Conservation (phyloP, 2,113 vertebrate species). For the Petrocephalus zakoni region DNA sequence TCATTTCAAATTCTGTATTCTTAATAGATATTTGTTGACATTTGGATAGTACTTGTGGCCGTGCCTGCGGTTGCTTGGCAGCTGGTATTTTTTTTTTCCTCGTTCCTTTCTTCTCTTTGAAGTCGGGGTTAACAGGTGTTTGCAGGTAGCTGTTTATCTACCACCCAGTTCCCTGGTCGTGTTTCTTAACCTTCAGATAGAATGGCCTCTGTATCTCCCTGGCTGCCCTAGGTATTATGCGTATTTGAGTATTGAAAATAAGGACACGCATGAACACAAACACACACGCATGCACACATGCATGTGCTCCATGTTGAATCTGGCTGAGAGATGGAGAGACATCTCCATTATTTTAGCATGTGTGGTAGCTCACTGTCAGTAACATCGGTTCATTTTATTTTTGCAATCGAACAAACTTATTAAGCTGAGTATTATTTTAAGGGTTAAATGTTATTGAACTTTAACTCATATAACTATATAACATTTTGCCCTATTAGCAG, state of each 20-base stretch:
- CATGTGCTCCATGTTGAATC: slow-evolving; percentile 34
- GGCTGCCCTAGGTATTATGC: background rate
- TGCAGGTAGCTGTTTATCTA: slow-evolving; percentile 66
- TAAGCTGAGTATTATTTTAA: background rate
- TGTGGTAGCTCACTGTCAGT: background rate
- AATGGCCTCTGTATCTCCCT: slow-evolving; percentile 37
- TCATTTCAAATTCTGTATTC: slow-evolving; percentile 33
- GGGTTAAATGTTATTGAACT: background rate
- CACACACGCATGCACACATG: background rate
- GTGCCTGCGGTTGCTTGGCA: slow-evolving; percentile 46
- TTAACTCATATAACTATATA: background rate
- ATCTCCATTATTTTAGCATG: slow-evolving; percentile 45
- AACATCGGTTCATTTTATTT: background rate
- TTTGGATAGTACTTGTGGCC: slow-evolving; percentile 30
- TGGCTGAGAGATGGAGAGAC: background rate
- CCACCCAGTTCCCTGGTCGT: slow-evolving; percentile 32
- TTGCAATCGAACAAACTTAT: background rate
- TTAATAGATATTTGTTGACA: slow-evolving; percentile 40
- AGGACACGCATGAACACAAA: slow-evolving; percentile 22
- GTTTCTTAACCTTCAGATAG: slow-evolving; percentile 54
- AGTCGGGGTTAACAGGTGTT: slow-evolving; percentile 60
- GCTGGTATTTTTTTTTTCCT: slow-evolving; percentile 42
- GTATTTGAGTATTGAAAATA: slow-evolving; percentile 10
- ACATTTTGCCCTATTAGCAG: background rate
- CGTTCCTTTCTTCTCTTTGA: slow-evolving; percentile 37